A percentile compares a stretch with the other conserved stretches of the same genome.
Evolutionary conservation across 2,888 invertebrate genomes (phyloP).

Genomic region (Polydrusus tereticollis): DNA sequence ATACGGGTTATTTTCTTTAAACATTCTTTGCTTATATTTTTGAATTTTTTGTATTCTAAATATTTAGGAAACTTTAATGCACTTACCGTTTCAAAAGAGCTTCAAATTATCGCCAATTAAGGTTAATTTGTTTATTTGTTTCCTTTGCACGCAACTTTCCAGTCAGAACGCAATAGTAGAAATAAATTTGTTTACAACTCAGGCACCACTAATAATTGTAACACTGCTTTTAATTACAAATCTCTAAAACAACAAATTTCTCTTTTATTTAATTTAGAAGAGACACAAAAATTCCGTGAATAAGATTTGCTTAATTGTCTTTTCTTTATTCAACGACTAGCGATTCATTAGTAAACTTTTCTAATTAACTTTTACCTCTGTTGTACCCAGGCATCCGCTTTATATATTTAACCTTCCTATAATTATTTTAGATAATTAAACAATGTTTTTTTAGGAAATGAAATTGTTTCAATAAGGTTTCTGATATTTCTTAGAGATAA

Average conservation of each 20-base stretch:
- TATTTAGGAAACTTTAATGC: too few species aligned
- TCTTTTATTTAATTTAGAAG: slow-evolving; percentile 21
- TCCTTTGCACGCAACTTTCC: too few species aligned
- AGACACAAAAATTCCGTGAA: slow-evolving; percentile 25
- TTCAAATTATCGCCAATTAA: too few species aligned
- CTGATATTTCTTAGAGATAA: neutral
- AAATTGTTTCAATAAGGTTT: neutral
- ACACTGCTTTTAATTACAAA: neutral
- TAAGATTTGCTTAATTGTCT: slow-evolving; percentile 38
- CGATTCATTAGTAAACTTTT: slow-evolving; percentile 39
- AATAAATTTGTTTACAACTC: too few species aligned
- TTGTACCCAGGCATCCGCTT: neutral
- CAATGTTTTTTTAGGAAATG: neutral
- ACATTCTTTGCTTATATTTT: too few species aligned
- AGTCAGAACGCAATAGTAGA: neutral
- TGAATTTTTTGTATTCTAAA: too few species aligned
- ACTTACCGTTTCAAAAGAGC: neutral
- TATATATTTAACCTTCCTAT: neutral
- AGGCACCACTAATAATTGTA: too few species aligned
- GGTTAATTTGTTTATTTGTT: too few species aligned
- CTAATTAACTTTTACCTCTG: slow-evolving; percentile 30
- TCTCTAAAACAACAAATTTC: neutral
- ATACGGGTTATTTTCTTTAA: too few species aligned
- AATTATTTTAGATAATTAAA: neutral
- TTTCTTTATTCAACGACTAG: slow-evolving; percentile 30